A percentile compares a stretch with the other conserved stretches of the same genome.
Evolutionary conservation across 2,888 invertebrate genomes (phyloP).

Genomic region (Nomada hirtipes): DNA sequence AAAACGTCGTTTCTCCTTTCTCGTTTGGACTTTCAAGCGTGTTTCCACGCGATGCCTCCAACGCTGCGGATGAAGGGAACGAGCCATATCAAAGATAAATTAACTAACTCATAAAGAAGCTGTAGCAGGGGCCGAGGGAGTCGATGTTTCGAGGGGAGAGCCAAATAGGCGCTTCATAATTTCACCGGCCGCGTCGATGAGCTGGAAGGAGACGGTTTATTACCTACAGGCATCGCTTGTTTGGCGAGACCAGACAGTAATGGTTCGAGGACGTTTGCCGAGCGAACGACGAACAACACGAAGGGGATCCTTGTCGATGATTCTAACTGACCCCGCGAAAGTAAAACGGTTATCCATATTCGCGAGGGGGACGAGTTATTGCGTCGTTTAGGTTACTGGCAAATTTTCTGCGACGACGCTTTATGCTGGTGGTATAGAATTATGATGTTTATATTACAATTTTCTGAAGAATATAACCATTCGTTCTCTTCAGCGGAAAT

Average conservation of each 20-base stretch:
- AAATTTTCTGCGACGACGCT: constrained; percentile 12
- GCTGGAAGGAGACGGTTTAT: constrained; percentile 66
- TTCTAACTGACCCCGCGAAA: constrained; percentile 34
- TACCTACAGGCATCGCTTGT: constrained; percentile 61
- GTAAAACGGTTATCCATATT: constrained; percentile 26
- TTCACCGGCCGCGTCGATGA: constrained; percentile 51
- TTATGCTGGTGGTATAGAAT: background rate
- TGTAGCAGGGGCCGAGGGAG: constrained; percentile 26
- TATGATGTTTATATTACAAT: background rate
- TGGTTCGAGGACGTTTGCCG: constrained; percentile 47
- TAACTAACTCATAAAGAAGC: constrained; percentile 49
- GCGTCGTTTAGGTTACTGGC: constrained; percentile 3
- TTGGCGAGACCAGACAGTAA: constrained; percentile 49
- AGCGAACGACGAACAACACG: constrained; percentile 36
- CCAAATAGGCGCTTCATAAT: constrained; percentile 57
- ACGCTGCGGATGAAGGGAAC: constrained; percentile 1
- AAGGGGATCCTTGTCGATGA: constrained; percentile 26
- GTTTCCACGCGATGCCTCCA: background rate
- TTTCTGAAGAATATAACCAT: too few species aligned
- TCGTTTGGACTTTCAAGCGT: background rate
- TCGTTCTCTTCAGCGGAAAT: background rate
- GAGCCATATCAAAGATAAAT: constrained; percentile 53
- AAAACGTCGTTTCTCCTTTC: background rate
- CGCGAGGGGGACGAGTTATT: constrained; percentile 16
- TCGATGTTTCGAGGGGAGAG: constrained; percentile 36